A percentile compares a stretch with the other conserved stretches of the same genome.
These are phyloP conservation scores for Hipparchia semele DNA, from an alignment of 2,888 invertebrate species.

Conservation along the genomic window DNA sequence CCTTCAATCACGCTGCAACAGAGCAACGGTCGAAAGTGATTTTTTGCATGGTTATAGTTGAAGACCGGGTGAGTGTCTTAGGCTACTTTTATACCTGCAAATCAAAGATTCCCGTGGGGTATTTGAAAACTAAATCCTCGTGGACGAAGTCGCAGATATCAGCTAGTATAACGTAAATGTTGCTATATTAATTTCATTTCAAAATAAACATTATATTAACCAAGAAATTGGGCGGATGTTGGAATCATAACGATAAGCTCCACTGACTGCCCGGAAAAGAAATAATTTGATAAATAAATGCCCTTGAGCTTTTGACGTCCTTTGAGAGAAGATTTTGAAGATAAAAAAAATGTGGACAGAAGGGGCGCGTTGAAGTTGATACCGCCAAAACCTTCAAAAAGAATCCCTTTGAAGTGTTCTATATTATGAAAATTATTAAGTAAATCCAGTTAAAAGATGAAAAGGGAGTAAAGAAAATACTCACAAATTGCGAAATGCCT, in stretches of 20 bases:
- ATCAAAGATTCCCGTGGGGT: too few species aligned
- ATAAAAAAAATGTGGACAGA: conserved; percentile 66
- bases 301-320: conserved; percentile 67
- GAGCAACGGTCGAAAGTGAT: too few species aligned
- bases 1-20: too few species aligned
- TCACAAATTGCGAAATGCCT: conserved; percentile 20
- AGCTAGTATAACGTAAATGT: too few species aligned
- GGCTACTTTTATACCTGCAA: too few species aligned
- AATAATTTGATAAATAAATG: conserved; percentile 73
- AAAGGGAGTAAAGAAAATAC: conserved; percentile 24
- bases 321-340: conserved; percentile 69
- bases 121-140: too few species aligned
- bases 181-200: neutral
- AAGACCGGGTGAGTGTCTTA: too few species aligned
- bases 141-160: too few species aligned
- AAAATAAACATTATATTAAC: neutral
- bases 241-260: conserved; percentile 61
- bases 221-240: conserved; percentile 21
- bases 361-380: conserved; percentile 54
- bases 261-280: conserved; percentile 57
- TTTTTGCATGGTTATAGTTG: too few species aligned
- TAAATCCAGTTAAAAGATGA: conserved; percentile 32
- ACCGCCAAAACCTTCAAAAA: conserved; percentile 62
- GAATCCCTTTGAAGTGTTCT: conserved; percentile 58
- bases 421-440: conserved; percentile 44